A percentile compares a stretch with the other conserved stretches of the same genome.
Evolutionary conservation across 2,888 invertebrate species (phyloP).

Genomic region (Chrysodeixis includens): DNA sequence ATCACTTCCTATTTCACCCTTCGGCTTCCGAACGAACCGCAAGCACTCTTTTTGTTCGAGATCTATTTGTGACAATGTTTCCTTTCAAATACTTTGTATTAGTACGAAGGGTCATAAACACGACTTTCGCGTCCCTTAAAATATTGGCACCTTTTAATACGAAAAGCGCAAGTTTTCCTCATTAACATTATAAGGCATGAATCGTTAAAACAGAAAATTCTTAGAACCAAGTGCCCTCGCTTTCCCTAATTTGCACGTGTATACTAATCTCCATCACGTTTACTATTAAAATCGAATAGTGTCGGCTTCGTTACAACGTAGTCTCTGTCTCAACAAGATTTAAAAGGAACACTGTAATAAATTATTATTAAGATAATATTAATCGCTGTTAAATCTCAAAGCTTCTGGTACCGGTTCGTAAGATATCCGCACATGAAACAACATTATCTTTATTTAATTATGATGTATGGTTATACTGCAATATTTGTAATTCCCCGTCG

Average conservation of each 20-base stretch:
- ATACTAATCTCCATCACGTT: constrained; percentile 32
- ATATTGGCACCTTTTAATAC: constrained; percentile 18
- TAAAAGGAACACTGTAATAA: constrained; percentile 37
- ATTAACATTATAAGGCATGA: constrained; percentile 31
- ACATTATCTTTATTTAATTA: constrained; percentile 56
- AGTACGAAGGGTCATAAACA: neutral
- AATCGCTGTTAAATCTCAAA: constrained; percentile 44
- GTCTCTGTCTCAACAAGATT: constrained; percentile 25
- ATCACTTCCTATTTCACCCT: constrained; percentile 82
- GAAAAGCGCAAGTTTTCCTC: constrained; percentile 31
- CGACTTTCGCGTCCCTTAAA: constrained; percentile 8
- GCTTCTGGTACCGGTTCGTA: constrained; percentile 45
- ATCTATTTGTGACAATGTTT: constrained; percentile 52
- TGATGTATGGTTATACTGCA: constrained; percentile 48
- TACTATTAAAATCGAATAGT: constrained; percentile 29
- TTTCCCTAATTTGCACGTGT: constrained; percentile 53
- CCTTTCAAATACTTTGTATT: constrained; percentile 29
- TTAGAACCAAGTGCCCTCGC: constrained; percentile 16
- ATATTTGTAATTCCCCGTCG: constrained; percentile 53
- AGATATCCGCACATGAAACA: constrained; percentile 51
- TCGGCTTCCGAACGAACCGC: constrained; percentile 67
- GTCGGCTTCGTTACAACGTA: constrained; percentile 22
- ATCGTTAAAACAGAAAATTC: constrained; percentile 34
- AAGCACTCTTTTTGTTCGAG: constrained; percentile 53
- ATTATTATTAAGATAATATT: constrained; percentile 49